phyloP scores from a whole-genome alignment of 37 sponge, comb jelly and placozoan genomes.

The Halichondria panicea region DNA sequence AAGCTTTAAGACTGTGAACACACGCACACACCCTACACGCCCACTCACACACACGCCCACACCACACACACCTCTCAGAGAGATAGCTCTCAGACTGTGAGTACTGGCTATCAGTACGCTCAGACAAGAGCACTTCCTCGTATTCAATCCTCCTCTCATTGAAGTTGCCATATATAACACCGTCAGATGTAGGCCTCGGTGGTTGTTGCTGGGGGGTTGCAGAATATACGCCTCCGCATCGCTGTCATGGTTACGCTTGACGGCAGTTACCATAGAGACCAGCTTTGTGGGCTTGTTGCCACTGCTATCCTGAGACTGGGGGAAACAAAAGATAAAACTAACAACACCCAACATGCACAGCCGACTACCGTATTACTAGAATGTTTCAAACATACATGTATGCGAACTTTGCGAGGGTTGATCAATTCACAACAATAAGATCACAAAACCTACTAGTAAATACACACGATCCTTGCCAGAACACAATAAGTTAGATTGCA shows the following conservation, averaged over 20 bases:
- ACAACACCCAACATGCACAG: slow-evolving; percentile 11
- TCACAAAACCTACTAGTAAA: no score
- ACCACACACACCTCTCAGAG: slow-evolving; percentile 18
- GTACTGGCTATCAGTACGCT: slow-evolving; percentile 51
- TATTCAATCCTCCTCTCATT: slow-evolving; percentile 69
- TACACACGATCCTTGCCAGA: no score
- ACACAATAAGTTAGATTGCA: no score
- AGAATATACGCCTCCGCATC: no score
- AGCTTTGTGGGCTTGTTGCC: slow-evolving; percentile 48
- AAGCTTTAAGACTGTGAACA: no score
- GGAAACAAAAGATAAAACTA: not conserved
- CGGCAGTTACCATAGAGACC: slow-evolving; percentile 41
- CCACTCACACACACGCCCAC: not conserved
- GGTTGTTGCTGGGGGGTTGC: no score
- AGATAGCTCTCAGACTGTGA: slow-evolving; percentile 59
- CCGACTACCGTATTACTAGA: no score
- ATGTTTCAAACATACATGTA: no score
- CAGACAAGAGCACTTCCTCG: slow-evolving; percentile 39
- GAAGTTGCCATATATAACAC: slow-evolving; percentile 40
- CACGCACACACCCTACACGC: not conserved
- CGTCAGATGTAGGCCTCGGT: slow-evolving; percentile 26
- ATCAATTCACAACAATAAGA: no score
- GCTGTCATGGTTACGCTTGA: slow-evolving; percentile 10
- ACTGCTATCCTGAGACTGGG: slow-evolving; percentile 45
- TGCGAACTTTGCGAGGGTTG: no score